A percentile compares a stretch with the other conserved stretches of the same genome.
phyloP scores from a whole-genome alignment of 2,797 vertebrate genomes.

The Parotocinclus haroldoi region DNA sequence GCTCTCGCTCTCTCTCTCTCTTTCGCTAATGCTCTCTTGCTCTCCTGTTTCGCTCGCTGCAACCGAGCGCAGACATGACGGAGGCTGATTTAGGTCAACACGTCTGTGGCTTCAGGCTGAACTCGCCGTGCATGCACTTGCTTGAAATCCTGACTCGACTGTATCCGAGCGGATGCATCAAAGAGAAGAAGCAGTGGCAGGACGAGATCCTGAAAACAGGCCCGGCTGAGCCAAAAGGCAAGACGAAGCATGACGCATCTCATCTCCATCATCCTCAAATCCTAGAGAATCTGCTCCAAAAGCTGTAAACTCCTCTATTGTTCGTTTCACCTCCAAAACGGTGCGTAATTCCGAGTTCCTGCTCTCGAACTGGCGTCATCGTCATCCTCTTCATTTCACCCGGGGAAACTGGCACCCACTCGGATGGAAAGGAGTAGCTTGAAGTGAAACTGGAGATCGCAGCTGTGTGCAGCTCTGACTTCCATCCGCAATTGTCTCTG shows the following conservation, averaged over 20 bases:
- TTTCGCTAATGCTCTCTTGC: conserved; percentile 53
- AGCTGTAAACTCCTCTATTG: conserved; percentile 1
- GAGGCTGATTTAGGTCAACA: conserved; percentile 78
- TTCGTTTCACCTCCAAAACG: conserved; percentile 20
- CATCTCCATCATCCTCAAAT: conserved; percentile 14
- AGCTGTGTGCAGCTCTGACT: conserved; percentile 46
- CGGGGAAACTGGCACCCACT: conserved; percentile 19
- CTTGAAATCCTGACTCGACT: not conserved
- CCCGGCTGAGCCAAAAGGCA: conserved; percentile 14
- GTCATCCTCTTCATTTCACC: conserved; percentile 11
- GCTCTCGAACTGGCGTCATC: conserved; percentile 2
- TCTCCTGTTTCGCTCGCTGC: conserved; percentile 20
- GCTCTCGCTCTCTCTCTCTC: conserved; percentile 29
- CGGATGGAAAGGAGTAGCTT: conserved; percentile 17
- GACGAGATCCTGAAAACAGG: conserved; percentile 27
- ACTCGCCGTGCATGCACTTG: conserved; percentile 12
- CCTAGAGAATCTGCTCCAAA: conserved; percentile 13
- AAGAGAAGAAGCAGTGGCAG: conserved; percentile 2
- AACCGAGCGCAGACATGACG: conserved; percentile 71
- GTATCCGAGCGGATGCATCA: no score
- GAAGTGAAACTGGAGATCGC: conserved; percentile 35
- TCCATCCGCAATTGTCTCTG: conserved; percentile 67
- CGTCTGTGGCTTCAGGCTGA: conserved; percentile 52
- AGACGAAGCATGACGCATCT: not conserved
- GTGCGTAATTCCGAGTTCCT: conserved; percentile 42